Evolutionary conservation across 2,797 vertebrate genomes (phyloP).

Genomic region (Lagorchestes hirsutus): DNA sequence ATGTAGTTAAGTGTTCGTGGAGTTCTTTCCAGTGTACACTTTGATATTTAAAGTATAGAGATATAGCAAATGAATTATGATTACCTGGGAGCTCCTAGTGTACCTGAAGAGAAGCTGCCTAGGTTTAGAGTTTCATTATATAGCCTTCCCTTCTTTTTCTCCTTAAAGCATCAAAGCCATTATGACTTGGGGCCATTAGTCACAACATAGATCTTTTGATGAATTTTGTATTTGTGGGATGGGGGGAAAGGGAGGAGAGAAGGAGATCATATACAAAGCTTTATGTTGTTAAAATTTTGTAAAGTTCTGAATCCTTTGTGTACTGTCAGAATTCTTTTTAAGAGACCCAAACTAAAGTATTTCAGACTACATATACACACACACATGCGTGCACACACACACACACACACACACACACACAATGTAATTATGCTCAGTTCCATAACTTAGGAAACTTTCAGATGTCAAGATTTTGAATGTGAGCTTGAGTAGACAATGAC

Average conservation of each 20-base stretch:
- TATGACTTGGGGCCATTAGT: conserved; percentile 51
- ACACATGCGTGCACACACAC: neutral
- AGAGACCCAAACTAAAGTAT: neutral
- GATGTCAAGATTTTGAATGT: neutral
- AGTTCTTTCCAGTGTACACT: conserved; percentile 64
- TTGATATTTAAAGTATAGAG: conserved; percentile 78
- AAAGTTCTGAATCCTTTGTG: neutral
- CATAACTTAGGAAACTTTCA: neutral
- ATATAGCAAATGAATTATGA: conserved; percentile 69
- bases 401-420: neutral
- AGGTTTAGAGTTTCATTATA: conserved; percentile 70
- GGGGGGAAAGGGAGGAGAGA: neutral
- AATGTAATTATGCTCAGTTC: conserved; percentile 16
- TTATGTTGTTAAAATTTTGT: neutral
- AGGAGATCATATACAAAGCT: neutral
- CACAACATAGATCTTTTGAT: conserved; percentile 1
- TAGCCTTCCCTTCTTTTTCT: conserved; percentile 64
- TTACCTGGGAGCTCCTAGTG: conserved; percentile 72
- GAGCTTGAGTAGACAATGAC: neutral
- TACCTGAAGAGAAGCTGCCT: conserved; percentile 23
- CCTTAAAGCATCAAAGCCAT: conserved; percentile 71
- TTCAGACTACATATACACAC: neutral
- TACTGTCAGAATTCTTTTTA: neutral
- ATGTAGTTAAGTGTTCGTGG: conserved; percentile 17
- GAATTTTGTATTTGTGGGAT: neutral